A percentile compares a stretch with the other conserved stretches of the same genome.
Evolutionary conservation across 2,113 vertebrate species (phyloP).

Genomic region (Chlamydotis undulata): DNA sequence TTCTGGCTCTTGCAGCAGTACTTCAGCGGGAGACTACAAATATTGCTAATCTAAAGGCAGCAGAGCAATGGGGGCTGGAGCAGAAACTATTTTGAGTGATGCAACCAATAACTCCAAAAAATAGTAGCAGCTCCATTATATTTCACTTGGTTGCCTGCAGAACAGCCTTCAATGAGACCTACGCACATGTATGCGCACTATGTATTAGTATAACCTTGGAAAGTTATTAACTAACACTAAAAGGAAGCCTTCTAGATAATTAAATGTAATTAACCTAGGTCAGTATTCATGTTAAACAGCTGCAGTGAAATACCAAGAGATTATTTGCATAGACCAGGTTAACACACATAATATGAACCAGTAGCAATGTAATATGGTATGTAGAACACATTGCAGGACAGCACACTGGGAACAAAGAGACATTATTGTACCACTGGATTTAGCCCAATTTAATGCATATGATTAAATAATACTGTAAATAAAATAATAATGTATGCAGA

Average conservation of each 20-base stretch:
- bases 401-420: neutral
- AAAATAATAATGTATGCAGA: neutral
- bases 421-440: neutral
- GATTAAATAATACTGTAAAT: neutral
- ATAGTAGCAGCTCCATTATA: neutral
- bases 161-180: neutral
- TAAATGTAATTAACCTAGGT: neutral
- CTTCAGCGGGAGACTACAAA: neutral
- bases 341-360: neutral
- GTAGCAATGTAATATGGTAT: neutral
- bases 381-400: neutral
- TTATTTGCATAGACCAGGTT: neutral
- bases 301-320: neutral
- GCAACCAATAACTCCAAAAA: neutral
- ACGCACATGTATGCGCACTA: neutral
- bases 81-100: neutral
- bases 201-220: neutral
- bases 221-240: neutral
- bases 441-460: neutral
- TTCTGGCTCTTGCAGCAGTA: neutral
- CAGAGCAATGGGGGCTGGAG: neutral
- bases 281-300: neutral
- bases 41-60: neutral
- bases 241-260: constrained; percentile 7
- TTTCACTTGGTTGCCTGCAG: neutral